Base-by-base conservation (phyloP, 1,140 invertebrate genomes). In the Marisa cornuarietis region DNA sequence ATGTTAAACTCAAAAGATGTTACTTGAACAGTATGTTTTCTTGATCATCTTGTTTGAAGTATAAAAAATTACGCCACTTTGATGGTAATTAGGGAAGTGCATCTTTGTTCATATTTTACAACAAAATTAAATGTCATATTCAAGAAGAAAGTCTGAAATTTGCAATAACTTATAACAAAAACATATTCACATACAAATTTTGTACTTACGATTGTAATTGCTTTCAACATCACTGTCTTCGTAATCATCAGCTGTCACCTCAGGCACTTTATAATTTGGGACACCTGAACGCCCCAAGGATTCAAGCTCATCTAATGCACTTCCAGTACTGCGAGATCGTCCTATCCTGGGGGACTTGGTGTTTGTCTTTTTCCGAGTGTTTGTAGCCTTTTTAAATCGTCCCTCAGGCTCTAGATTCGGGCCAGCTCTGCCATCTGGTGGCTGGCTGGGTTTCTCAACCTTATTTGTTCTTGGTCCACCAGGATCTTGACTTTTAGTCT, bases 331-430 rank as follows among this genome's bases (percentile, higher is more conserved):
- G 22, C 75, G 69, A 14, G 76, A 79, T 20, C 76, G 77, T 9
- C 81, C 81, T n/a, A 82, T 74, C 31, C 81, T 49, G 8, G 81
- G 81, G 22, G 81, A 79, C 66, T 79, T 82, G 51, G 63, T 10
- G 7, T 72, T 74, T 8, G 22, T 71, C 66, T 82, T 82, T 52
- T 73, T 74, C 8, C 54, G 54, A 2, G 20, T 52, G 52, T 65
- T 79, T 63, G 49, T 74, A 20, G 71, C 52, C 68, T 79, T 79
- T 66, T 79, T 72, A 54, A 82, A 79, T 9, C 76, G n/a, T 20
- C 81, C 75, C 49, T 79, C 72, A 20, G 71, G 51, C 31, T 78
- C 79, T 54, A 63, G 71, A 65, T 42, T 52, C 22, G 31, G 9
- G 14, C 26, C 26, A 62, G 10, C n/a, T 20, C 61, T 58, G 24